These are phyloP conservation scores for Acinonyx jubatus DNA, from an alignment of 2,113 vertebrate genomes.

Conservation along the genomic window DNA sequence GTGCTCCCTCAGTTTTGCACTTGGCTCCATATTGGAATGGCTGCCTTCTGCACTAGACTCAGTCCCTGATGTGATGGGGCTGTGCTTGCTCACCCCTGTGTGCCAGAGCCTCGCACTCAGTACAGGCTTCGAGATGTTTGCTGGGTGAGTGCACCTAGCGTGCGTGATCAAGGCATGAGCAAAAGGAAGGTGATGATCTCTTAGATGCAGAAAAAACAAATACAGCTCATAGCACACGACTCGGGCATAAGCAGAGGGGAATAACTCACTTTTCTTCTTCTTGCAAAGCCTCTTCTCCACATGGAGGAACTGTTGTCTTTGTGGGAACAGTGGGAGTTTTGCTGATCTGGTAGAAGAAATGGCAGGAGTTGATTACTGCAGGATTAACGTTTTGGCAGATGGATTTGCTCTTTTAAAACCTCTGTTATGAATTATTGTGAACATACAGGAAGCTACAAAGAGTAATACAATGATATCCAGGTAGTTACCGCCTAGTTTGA, in stretches of 20 bases:
- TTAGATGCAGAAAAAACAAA: background rate
- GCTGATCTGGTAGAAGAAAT: background rate
- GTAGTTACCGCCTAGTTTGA: background rate
- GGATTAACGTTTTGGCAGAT: background rate
- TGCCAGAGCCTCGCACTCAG: background rate
- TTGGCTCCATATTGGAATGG: too few species aligned
- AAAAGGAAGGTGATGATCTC: background rate
- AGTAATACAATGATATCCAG: background rate
- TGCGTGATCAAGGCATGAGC: accelerated
- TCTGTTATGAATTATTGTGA: background rate
- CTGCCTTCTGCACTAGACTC: background rate
- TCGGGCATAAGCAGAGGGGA: background rate
- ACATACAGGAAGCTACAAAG: background rate
- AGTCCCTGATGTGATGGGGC: accelerated
- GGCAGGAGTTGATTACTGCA: background rate
- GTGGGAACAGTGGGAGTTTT: background rate
- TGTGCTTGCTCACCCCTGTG: background rate
- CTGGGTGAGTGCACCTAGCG: background rate
- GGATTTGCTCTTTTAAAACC: background rate
- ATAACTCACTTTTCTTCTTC: background rate
- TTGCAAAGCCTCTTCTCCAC: background rate
- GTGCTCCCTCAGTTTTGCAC: accelerated
- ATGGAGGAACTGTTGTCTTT: background rate
- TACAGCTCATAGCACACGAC: background rate
- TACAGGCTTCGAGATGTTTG: background rate